phyloP scores from a whole-genome alignment of 1,140 invertebrate species.

The Portunus trituberculatus region DNA sequence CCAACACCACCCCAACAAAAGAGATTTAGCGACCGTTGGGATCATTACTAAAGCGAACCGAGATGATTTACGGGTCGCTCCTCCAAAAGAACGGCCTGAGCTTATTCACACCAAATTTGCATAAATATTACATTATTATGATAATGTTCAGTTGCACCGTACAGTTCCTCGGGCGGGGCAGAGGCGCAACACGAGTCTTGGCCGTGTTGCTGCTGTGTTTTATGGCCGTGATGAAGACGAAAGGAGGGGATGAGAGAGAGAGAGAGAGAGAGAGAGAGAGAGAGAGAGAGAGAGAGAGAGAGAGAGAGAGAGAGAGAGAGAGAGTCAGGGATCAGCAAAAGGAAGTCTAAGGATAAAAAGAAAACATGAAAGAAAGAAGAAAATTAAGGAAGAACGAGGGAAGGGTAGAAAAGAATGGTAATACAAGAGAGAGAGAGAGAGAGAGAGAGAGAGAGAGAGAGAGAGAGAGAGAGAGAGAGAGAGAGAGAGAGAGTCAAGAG shows the following conservation, averaged over 20 bases:
- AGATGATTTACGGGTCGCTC: neutral
- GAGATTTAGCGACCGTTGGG: too few species aligned
- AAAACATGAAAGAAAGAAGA: too few species aligned
- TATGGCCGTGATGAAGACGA: neutral
- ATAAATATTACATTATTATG: constrained; percentile 25
- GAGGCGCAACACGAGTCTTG: neutral
- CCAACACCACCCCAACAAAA: too few species aligned
- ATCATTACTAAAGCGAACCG: too few species aligned
- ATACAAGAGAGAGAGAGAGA: too few species aligned
- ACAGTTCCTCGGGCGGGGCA: neutral
- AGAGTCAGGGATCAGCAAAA: neutral
- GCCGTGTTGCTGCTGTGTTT: neutral
- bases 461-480: neutral
- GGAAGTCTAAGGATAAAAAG: too few species aligned
- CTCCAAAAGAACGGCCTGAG: constrained; percentile 6
- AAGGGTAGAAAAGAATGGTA: too few species aligned
- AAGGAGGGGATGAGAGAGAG: neutral
- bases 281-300: constrained; percentile 5
- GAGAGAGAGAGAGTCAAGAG: too few species aligned
- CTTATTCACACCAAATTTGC: neutral
- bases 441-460: too few species aligned
- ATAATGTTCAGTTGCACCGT: neutral
- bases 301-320: neutral
- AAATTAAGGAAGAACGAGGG: too few species aligned
- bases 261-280: neutral